Evolutionary conservation across 1,140 invertebrate species (phyloP).

Genomic region (Drosophila dunni): DNA sequence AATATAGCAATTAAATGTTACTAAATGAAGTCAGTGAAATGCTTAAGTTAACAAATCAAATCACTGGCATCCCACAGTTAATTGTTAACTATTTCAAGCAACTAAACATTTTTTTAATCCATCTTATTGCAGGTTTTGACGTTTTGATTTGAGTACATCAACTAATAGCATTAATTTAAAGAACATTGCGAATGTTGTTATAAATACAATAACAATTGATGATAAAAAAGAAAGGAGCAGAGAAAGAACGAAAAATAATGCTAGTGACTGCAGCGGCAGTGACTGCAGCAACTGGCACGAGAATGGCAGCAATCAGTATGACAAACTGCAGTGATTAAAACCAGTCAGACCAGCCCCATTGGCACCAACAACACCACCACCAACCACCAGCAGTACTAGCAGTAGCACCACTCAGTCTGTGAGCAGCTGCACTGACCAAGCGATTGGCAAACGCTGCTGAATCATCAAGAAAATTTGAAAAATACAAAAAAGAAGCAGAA

Average conservation of each 20-base stretch:
- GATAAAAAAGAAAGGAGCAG: conserved; percentile 14
- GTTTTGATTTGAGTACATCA: conserved; percentile 69
- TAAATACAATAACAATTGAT: conserved; percentile 33
- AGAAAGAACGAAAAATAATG: conserved; percentile 4
- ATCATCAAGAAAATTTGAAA: conserved; percentile 36
- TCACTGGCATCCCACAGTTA: conserved; percentile 24
- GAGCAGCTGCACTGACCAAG: conserved; percentile 31
- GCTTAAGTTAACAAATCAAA: background rate
- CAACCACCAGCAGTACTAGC: background rate
- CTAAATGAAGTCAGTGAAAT: background rate
- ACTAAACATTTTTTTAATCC: conserved; percentile 47
- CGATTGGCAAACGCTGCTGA: conserved; percentile 46
- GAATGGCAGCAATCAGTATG: conserved; percentile 76
- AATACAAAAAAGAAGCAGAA: conserved; percentile 4
- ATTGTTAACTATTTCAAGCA: conserved; percentile 19
- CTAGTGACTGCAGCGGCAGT: conserved; percentile 40
- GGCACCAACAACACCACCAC: conserved; percentile 42
- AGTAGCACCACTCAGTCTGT: background rate
- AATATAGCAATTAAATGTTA: background rate
- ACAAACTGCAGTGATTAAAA: conserved; percentile 78
- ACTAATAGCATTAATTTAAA: conserved; percentile 71
- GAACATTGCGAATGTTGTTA: conserved; percentile 61
- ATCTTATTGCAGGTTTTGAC: conserved; percentile 68
- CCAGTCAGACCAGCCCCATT: conserved; percentile 74
- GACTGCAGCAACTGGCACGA: conserved; percentile 58